phyloP scores from a whole-genome alignment of 1,140 invertebrate species.

The Conus ventricosus region DNA sequence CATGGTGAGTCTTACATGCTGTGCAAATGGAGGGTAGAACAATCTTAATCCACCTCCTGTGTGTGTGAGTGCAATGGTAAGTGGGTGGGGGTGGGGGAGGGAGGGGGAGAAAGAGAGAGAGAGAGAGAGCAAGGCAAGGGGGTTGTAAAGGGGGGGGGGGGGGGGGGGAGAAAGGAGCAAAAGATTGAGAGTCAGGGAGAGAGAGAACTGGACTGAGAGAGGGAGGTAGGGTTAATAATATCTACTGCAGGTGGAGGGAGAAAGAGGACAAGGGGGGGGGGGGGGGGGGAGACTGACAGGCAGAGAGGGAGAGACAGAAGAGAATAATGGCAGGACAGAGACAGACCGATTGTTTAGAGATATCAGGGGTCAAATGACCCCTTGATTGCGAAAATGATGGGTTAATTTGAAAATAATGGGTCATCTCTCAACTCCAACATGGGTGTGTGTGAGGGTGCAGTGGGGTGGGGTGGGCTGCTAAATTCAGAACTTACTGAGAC shows the following conservation, averaged over 20 bases:
- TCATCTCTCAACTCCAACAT: too few species aligned
- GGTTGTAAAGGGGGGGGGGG: neutral
- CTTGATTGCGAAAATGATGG: too few species aligned
- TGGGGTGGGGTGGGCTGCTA: too few species aligned
- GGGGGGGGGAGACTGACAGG: neutral
- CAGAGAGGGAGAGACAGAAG: neutral
- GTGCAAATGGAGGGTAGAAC: too few species aligned
- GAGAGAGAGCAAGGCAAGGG: neutral
- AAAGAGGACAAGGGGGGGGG: neutral
- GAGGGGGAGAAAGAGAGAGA: neutral
- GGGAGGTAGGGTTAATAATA: neutral
- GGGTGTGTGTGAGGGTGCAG: too few species aligned
- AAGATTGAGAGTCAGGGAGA: neutral
- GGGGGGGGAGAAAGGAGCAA: neutral
- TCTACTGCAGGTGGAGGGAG: neutral
- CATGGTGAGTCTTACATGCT: too few species aligned
- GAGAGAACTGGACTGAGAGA: neutral
- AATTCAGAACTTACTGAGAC: too few species aligned
- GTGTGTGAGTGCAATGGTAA: too few species aligned
- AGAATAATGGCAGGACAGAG: neutral
- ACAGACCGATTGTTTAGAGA: neutral
- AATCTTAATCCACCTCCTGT: too few species aligned
- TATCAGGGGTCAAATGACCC: too few species aligned
- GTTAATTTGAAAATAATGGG: too few species aligned
- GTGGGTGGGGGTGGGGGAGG: too few species aligned